phyloP scores from a whole-genome alignment of 2,888 invertebrate genomes.

The Nipponacmea schrenckii region DNA sequence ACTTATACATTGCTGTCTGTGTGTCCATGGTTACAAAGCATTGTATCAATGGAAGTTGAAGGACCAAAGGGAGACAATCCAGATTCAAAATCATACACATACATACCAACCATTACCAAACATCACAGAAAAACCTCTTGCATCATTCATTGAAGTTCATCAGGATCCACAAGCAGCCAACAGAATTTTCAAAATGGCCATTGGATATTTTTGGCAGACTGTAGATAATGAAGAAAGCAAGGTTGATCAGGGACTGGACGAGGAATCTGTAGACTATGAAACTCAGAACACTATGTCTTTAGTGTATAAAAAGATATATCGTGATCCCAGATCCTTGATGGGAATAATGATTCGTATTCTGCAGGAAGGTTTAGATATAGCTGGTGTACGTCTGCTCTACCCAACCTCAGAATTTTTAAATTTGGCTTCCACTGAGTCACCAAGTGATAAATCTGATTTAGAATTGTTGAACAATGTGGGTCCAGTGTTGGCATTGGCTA shows the following conservation, averaged over 20 bases:
- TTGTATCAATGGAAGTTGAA: constrained; percentile 52
- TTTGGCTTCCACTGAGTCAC: constrained; percentile 28
- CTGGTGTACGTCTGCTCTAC: constrained; percentile 59
- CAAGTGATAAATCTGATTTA: constrained; percentile 31
- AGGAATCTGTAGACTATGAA: constrained; percentile 45
- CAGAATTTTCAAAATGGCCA: constrained; percentile 53
- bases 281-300: constrained; percentile 61
- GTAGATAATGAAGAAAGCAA: constrained; percentile 56
- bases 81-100: constrained; percentile 36
- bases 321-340: constrained; percentile 55
- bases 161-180: constrained; percentile 50
- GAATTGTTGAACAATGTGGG: constrained; percentile 51
- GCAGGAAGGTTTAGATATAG: constrained; percentile 59
- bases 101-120: constrained; percentile 57
- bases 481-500: constrained; percentile 57
- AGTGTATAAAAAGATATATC: constrained; percentile 58
- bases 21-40: constrained; percentile 56
- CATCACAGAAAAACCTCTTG: constrained; percentile 58
- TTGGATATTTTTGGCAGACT: constrained; percentile 64
- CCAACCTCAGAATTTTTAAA: constrained; percentile 50
- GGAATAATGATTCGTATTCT: constrained; percentile 56
- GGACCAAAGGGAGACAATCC: constrained; percentile 24
- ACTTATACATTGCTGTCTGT: constrained; percentile 57
- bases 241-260: constrained; percentile 39
- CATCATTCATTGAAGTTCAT: constrained; percentile 57